Evolutionary conservation across 2,888 invertebrate species (phyloP).

Genomic region (Cephus nigrinus): DNA sequence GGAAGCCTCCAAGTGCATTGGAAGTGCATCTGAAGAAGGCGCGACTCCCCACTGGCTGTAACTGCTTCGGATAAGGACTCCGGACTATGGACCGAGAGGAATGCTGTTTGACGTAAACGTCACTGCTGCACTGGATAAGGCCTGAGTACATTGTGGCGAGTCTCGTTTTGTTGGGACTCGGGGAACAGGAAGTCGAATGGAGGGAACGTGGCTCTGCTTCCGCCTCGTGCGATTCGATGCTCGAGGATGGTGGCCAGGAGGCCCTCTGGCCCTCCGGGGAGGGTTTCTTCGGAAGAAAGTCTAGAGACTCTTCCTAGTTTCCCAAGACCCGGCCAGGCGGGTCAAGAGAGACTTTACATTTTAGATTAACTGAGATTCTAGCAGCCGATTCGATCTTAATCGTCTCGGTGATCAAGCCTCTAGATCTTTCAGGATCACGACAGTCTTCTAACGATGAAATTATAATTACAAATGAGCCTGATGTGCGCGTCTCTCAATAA

Average conservation of each 20-base stretch:
- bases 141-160: background rate
- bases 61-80: conserved; percentile 58
- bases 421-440: conserved; percentile 50
- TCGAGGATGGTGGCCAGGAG: background rate
- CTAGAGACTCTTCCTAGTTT: conserved; percentile 25
- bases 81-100: conserved; percentile 51
- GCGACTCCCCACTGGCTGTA: conserved; percentile 48
- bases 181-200: background rate
- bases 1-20: conserved; percentile 40
- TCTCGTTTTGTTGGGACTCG: no score
- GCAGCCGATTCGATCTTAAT: conserved; percentile 14
- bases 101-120: conserved; percentile 54
- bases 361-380: conserved; percentile 29
- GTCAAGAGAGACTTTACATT: conserved; percentile 24
- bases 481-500: conserved; percentile 21
- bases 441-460: conserved; percentile 61
- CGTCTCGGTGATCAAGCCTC: conserved; percentile 40
- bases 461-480: conserved; percentile 63
- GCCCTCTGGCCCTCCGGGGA: background rate
- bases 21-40: conserved; percentile 55
- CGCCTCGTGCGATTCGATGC: background rate
- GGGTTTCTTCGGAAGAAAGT: background rate
- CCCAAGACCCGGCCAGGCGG: conserved; percentile 14
- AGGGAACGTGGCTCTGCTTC: no score
- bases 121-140: conserved; percentile 12